Base-by-base conservation (phyloP, 1,140 invertebrate genomes). In the Oryctes rhinoceros region DNA sequence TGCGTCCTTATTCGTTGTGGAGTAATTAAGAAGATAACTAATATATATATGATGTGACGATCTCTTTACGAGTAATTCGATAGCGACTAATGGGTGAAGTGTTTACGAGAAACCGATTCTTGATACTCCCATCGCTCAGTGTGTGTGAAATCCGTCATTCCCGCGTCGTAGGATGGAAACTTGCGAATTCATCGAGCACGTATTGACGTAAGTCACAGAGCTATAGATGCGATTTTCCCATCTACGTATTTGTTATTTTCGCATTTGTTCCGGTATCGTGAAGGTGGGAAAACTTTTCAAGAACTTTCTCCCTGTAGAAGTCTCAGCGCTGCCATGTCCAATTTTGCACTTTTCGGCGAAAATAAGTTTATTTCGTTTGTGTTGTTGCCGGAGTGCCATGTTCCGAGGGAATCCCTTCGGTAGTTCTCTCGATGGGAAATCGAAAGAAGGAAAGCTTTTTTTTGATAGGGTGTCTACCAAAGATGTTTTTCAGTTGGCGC, bases 291-390 rank as follows among this genome's bases (percentile, higher is more conserved):
- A 71, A 71, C 24, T 71, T 71, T 35, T 3, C 6, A 1, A 71
- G 37, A 71, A 37, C 1, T 71, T 71, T 71, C 35, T 71, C 11
- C 35, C 9, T 71, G 11, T 6, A 10, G 39, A 44, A 44, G 39
- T 44, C 39, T 24, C 65, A 11, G 11, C 20, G 24, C 20, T 37
- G 24, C 65, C 24, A 24, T 24, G 65, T 35, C 65, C 65, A 71
- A 71, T 71, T 71, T 37, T 24, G 24, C 24, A 37, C 65, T 71
- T 71, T 30, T 20, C 24, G 65, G 7, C 24, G 24, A 71, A 71
- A 71, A 71, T 71, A 71, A 71, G 65, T 71, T 71, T 71, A 71
- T 71, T 71, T 71, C 20, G 65, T 71, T 71, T 71, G 65, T 24
- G 65, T 24, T 71, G 65, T 24, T 71, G 65, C 6, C 7, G 65